Base-by-base conservation (phyloP, 2,113 vertebrate species). In the Telmatochromis sp. region DNA sequence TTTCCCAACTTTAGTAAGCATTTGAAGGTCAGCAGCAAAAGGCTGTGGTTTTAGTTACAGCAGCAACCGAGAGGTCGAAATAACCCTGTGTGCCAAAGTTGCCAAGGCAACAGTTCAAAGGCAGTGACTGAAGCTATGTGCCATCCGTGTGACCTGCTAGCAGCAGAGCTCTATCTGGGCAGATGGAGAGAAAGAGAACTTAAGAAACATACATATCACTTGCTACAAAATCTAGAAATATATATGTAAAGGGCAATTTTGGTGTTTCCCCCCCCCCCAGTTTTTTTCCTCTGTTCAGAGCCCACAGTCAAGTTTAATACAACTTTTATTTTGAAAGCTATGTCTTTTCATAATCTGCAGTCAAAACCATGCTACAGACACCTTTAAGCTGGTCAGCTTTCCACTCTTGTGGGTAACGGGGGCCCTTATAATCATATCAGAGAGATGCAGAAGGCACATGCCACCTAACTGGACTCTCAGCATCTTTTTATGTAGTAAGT, bases 21-120 rank as follows among this genome's bases (percentile, higher is more conserved):
- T n/a, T 86, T 75, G 45, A 63, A 54, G 47, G 17, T 83, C 68
- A 49, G 68, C 80, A 90, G 82, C 84, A 53, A 60, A 88, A 60
- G 53, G 63, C 82, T 84, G 75, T 80, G 84, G 84, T 80, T 79
- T 70, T 49, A 89, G 70, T 86, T 51, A 79, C 70, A 89, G 89
- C 78, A 87, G 51, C 73, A 89, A 88, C 81, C 15, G 33, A 87
- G 65, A 92, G 89, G 83, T 87, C 81, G n/a, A 91, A 89, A 89
- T 88, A 89, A 88, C 75, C 6, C 19, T 54, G 82, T 89, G 86
- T 90, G 81, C 87, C 92, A 88, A 91, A 79, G 91, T 93, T 92
- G 63, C 93, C 89, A 88, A 85, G 91, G 93, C 87, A 93, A 94
- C 93, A 89, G 86, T 90, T 55, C 37, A 91, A 89, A 92, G 87